Percentiles rank a stretch among this genome's conserved stretches.
phyloP scores from a whole-genome alignment of 2,888 invertebrate species.

The Chymomyza caudatula region DNA sequence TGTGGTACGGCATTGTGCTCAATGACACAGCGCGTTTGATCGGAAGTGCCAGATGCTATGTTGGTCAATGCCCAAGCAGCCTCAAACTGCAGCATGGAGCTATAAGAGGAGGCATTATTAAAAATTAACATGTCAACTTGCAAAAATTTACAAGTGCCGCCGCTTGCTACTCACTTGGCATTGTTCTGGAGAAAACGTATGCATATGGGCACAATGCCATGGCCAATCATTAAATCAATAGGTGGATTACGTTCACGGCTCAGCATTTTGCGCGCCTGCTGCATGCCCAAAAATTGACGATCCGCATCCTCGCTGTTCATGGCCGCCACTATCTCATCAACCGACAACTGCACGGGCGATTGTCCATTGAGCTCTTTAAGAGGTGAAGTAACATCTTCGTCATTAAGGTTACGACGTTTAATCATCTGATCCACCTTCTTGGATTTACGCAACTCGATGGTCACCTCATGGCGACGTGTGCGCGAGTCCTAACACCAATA shows the following conservation, averaged over 20 bases:
- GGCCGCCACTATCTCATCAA: constrained; percentile 86
- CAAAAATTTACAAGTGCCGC: too few species aligned
- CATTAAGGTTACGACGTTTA: constrained; percentile 90
- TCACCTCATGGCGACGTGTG: constrained; percentile 91
- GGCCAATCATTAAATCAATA: constrained; percentile 89
- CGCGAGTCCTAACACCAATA: constrained; percentile 85
- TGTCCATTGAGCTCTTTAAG: constrained; percentile 79
- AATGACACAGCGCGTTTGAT: constrained; percentile 93
- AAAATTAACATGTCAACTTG: constrained; percentile 59
- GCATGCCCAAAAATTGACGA: constrained; percentile 84
- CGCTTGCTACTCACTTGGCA: constrained; percentile 82
- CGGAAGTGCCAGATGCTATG: constrained; percentile 95
- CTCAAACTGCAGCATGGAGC: constrained; percentile 92
- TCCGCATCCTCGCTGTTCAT: constrained; percentile 84
- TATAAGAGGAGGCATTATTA: constrained; percentile 66
- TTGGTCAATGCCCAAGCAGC: constrained; percentile 98
- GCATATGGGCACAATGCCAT: constrained; percentile 90
- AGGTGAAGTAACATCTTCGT: constrained; percentile 79
- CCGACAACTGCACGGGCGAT: constrained; percentile 79
- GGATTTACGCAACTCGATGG: constrained; percentile 93
- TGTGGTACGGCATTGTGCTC: constrained; percentile 90
- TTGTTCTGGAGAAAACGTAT: constrained; percentile 85
- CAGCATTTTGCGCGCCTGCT: constrained; percentile 91
- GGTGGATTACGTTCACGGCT: constrained; percentile 95
- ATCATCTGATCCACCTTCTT: constrained; percentile 95